Evolutionary conservation across 2,888 invertebrate genomes (phyloP).

Genomic region (Chymomyza procnemis): DNA sequence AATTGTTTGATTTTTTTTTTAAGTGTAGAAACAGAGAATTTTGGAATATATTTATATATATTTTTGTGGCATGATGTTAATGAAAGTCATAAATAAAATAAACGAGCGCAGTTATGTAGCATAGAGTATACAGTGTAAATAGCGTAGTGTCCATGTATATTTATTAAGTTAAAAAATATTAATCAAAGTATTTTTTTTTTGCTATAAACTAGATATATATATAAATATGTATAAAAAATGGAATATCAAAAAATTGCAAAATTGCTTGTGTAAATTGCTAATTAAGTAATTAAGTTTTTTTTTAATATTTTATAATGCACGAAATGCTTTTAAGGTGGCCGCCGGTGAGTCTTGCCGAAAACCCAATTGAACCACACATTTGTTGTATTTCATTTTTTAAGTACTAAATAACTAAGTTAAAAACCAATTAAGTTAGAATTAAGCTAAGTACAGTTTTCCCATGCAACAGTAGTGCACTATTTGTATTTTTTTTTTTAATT

Average conservation of each 20-base stretch:
- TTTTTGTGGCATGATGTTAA: neutral
- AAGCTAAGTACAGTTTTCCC: constrained; percentile 60
- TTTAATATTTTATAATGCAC: constrained; percentile 18
- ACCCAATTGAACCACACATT: constrained; percentile 60
- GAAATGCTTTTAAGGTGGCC: constrained; percentile 38
- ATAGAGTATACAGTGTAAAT: constrained; percentile 22
- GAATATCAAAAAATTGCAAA: constrained; percentile 55
- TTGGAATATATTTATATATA: neutral
- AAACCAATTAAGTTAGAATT: constrained; percentile 44
- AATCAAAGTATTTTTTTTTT: constrained; percentile 1
- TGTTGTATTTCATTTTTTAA: constrained; percentile 17
- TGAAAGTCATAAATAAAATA: neutral
- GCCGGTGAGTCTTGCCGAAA: constrained; percentile 25
- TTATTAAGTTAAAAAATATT: constrained; percentile 64
- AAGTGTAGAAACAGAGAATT: neutral
- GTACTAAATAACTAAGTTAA: constrained; percentile 39
- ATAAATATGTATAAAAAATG: constrained; percentile 42
- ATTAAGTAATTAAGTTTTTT: constrained; percentile 40
- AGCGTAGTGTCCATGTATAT: constrained; percentile 34
- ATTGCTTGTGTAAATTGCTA: constrained; percentile 40
- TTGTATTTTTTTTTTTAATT: neutral
- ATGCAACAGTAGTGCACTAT: constrained; percentile 24
- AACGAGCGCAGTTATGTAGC: constrained; percentile 1
- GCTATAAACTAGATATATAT: constrained; percentile 30
- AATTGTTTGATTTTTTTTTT: neutral